These are phyloP conservation scores for Myopa testacea DNA, from an alignment of 2,888 invertebrate species.

Conservation along the genomic window DNA sequence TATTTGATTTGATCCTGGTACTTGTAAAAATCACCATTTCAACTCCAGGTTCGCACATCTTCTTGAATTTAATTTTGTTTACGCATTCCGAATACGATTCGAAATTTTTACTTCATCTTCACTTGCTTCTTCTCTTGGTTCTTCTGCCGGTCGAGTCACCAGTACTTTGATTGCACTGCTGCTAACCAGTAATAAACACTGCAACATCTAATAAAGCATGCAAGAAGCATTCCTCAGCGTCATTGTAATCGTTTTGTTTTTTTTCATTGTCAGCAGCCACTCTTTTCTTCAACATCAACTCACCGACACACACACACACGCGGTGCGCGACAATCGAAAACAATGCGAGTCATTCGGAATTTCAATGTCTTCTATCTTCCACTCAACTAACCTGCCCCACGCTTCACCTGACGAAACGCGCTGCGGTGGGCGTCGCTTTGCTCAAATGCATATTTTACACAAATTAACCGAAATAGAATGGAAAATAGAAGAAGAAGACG, in stretches of 20 bases:
- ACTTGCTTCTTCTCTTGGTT: no score
- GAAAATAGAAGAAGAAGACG: not conserved
- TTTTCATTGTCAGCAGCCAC: not conserved
- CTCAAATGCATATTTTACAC: constrained; percentile 4
- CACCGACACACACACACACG: no score
- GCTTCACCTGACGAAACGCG: not conserved
- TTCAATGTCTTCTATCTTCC: not conserved
- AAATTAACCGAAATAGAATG: not conserved
- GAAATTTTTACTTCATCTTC: no score
- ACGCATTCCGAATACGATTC: no score
- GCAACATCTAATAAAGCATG: not conserved
- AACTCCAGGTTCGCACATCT: no score
- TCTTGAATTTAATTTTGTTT: no score
- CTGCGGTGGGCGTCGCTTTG: not conserved
- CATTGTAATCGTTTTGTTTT: not conserved
- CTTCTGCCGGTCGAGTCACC: no score
- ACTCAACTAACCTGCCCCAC: constrained; percentile 6
- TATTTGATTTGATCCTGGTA: no score
- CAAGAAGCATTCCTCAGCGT: not conserved
- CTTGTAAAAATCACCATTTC: no score
- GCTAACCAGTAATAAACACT: not conserved
- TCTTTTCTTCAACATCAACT: not conserved
- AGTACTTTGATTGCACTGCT: no score
- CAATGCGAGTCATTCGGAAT: not conserved
- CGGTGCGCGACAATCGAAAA: not conserved